Percentiles rank a stretch among this genome's conserved stretches.
Conservation (phyloP, 2,113 vertebrate genomes). For the Pelmatolapia mariae region DNA sequence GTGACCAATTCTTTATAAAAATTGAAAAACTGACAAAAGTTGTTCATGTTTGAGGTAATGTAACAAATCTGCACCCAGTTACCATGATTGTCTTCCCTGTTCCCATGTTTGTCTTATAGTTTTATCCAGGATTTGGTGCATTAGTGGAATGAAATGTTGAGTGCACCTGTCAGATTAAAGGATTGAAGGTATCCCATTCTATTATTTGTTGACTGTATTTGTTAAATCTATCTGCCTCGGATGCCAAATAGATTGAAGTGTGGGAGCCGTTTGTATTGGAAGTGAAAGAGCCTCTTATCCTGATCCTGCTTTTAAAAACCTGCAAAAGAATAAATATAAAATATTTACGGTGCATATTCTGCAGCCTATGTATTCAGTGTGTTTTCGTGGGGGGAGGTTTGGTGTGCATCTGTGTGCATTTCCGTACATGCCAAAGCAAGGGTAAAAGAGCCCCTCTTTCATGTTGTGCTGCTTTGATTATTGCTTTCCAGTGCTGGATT, state of each 20-base stretch:
- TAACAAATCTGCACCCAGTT: background rate
- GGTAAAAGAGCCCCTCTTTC: constrained; percentile 31
- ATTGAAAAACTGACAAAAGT: background rate
- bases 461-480: constrained; percentile 61
- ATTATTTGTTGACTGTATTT: constrained; percentile 61
- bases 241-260: constrained; percentile 53
- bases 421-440: background rate
- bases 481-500: constrained; percentile 52
- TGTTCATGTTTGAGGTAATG: background rate
- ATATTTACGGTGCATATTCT: constrained; percentile 42
- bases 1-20: background rate
- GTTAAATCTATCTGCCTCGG: constrained; percentile 53
- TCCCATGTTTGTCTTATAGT: background rate
- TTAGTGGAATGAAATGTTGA: constrained; percentile 65
- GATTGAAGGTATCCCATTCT: constrained; percentile 56
- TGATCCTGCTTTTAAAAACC: constrained; percentile 32
- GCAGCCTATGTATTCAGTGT: constrained; percentile 4
- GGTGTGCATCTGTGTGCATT: background rate
- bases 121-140: constrained; percentile 47
- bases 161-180: constrained; percentile 70
- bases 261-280: constrained; percentile 38
- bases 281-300: constrained; percentile 35
- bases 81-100: background rate
- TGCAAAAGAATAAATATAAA: constrained; percentile 40
- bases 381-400: background rate